phyloP scores from a whole-genome alignment of 2,888 invertebrate species.

The Oxytorus armatus region DNA sequence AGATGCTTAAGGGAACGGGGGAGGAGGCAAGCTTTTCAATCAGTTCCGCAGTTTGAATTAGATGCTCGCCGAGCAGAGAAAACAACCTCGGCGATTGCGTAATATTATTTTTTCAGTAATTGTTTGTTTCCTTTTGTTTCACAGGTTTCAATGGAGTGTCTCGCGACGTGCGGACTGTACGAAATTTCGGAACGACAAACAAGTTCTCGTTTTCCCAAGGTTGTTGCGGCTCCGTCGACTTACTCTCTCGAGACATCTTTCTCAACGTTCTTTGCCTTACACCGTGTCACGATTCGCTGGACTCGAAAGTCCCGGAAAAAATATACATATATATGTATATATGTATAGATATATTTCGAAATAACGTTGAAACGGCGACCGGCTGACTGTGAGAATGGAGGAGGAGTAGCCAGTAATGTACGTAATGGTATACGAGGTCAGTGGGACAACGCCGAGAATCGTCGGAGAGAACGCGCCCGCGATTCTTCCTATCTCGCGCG shows the following conservation, averaged over 20 bases:
- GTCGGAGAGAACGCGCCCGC: conserved; percentile 42
- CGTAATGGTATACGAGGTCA: conserved; percentile 66
- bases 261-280: conserved; percentile 34
- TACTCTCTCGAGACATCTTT: conserved; percentile 43
- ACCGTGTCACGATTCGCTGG: conserved; percentile 51
- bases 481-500: conserved; percentile 43
- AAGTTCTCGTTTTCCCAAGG: conserved; percentile 25
- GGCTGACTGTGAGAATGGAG: conserved; percentile 33
- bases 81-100: not conserved
- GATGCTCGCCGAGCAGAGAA: not conserved
- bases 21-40: not conserved
- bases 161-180: not conserved
- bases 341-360: conserved; percentile 44
- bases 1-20: not conserved
- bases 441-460: conserved; percentile 65
- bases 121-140: conserved; percentile 12
- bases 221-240: conserved; percentile 9
- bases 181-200: conserved; percentile 23
- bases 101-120: not conserved
- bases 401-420: conserved; percentile 45
- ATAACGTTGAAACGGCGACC: conserved; percentile 45
- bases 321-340: not conserved
- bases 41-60: not conserved
- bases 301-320: conserved; percentile 62
- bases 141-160: conserved; percentile 16